These are phyloP conservation scores for Casuarius casuarius DNA, from an alignment of 2,113 vertebrate genomes.

Conservation along the genomic window DNA sequence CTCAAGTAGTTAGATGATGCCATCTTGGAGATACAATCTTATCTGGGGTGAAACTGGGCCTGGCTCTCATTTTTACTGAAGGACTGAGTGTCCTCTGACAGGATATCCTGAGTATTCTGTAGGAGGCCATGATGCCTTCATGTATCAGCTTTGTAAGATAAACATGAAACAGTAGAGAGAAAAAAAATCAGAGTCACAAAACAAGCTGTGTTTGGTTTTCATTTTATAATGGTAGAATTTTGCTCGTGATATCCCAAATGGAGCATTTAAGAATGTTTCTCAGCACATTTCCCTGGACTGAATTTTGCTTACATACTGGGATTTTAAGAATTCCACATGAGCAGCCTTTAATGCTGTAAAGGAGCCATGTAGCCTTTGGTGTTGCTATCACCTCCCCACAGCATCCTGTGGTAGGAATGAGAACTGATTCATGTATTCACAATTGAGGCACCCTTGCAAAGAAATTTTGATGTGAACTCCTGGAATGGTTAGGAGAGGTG, in stretches of 20 bases:
- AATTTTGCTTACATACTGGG: neutral
- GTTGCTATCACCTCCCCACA: neutral
- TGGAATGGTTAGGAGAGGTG: neutral
- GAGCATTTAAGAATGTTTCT: neutral
- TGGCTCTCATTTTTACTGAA: neutral
- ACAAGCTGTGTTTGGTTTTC: neutral
- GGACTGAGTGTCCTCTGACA: neutral
- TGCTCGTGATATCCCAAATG: neutral
- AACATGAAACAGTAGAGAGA: neutral
- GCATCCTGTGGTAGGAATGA: neutral
- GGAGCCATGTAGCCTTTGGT: neutral
- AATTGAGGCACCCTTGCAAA: neutral
- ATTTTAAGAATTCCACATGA: neutral
- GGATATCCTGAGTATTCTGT: neutral
- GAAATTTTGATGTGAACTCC: neutral
- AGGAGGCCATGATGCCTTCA: neutral
- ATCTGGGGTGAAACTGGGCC: neutral
- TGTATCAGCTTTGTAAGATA: neutral
- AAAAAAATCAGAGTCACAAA: neutral
- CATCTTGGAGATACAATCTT: neutral
- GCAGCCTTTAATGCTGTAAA: neutral
- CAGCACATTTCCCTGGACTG: neutral
- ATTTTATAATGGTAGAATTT: neutral
- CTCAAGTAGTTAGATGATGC: neutral
- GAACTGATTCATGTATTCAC: neutral